Base-by-base conservation (phyloP, 2,888 invertebrate species). In the Sphaerophoria taeniata region DNA sequence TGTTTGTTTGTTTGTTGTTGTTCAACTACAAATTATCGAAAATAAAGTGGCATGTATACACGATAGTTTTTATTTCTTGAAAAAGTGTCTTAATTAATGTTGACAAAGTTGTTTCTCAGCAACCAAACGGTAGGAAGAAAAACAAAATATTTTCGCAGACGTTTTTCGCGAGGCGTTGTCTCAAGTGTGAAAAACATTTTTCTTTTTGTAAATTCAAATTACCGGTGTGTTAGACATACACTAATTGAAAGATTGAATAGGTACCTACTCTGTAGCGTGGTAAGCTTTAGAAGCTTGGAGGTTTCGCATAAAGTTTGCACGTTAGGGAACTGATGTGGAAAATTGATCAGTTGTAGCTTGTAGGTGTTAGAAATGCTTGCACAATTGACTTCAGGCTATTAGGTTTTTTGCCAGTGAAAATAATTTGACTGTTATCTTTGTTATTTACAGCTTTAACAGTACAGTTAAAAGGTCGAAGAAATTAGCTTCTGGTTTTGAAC, bases 221-320 rank as follows among this genome's bases (percentile, higher is more conserved):
- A 65, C 11, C 73, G 56, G 5, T 76, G 73, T 73, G 75, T 45
- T 69, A 69, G 80, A 85, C 70, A 85, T 63, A 72, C 63, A 51
- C 76, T 85, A 85, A 85, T 85, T 85, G 85, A 85, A 85, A 80
- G 84, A 85, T 80, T 85, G 71, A 72, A 43, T 72, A 61, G 24
- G 24, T 24, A 24, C n/a, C n/a, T n/a, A n/a, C 24, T 24, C 24
- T 24, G 24, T 24, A 2, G 24, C 49, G 49, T 39, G 65, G 33
- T 49, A 33, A 2, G n/a, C 5, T 47, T 63, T n/a, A 63, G 5
- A 34, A 63, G 6, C 9, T 2, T 7, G 16, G 33, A 34, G 33
- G 33, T 14, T 36, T 33, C 14, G 11, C 33, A 34, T n/a, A 16
- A 65, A 0, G 11, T 14, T 34, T 7, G 5, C 6, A 31, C 47